Conservation (phyloP, 35 echinoderm and acorn worm genomes). For the Holothuria glaberrima region DNA sequence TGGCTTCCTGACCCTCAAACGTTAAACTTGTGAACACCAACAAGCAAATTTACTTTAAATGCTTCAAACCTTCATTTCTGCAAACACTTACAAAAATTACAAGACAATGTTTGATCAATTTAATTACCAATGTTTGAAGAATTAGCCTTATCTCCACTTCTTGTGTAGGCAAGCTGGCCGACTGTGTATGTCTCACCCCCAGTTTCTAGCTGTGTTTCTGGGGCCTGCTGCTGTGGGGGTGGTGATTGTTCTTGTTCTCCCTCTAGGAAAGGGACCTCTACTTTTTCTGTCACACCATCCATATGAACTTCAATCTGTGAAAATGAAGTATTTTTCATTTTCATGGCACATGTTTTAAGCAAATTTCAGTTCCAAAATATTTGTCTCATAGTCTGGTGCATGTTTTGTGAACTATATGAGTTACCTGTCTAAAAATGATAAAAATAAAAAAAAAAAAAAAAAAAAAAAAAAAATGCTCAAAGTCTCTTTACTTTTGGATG, state of each 20-base stretch:
- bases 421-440: too few relatives aligned
- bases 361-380: background rate
- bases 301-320: conserved; percentile 65
- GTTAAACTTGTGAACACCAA: too few relatives aligned
- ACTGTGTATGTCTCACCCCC: conserved; percentile 70
- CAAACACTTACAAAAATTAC: too few relatives aligned
- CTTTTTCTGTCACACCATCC: conserved; percentile 70
- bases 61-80: too few relatives aligned
- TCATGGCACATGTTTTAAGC: background rate
- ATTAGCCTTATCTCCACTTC: conserved; percentile 95
- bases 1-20: too few relatives aligned
- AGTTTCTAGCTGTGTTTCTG: conserved; percentile 24
- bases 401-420: too few relatives aligned
- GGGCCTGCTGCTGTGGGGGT: background rate
- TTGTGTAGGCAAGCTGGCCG: conserved; percentile 90
- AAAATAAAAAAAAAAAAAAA: too few relatives aligned
- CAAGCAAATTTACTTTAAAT: too few relatives aligned
- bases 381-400: too few relatives aligned
- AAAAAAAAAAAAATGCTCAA: too few relatives aligned
- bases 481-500: too few relatives aligned
- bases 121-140: conserved; percentile 85
- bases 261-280: conserved; percentile 12
- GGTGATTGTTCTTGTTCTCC: background rate
- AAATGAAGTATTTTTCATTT: background rate
- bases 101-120: background rate